Base-by-base conservation (phyloP, 92 coral and sea anemone species). In the Actinernus sp. region DNA sequence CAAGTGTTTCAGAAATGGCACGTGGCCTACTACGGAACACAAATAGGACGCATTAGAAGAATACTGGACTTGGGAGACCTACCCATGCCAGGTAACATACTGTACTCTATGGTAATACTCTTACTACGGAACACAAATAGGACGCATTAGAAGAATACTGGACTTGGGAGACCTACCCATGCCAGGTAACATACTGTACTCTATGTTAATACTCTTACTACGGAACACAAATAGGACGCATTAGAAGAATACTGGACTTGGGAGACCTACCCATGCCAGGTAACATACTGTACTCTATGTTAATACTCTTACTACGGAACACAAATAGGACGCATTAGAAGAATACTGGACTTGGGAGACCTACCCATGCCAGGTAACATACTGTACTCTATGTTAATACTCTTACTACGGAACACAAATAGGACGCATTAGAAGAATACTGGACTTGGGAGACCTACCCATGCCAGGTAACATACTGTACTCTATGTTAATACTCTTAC, bases 331-430 rank as follows among this genome's bases (percentile, higher is more conserved):
- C 76, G 86, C 49, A 76, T 94, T 24, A 73, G 98, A 67, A 71
- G 98, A 62, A 94, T 89, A 32, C 88, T 94, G 30, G 98, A 94
- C 82, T 79, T 79, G 11, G 98, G 98, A 3, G 88, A 88, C 27
- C 82, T 94, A 5, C 88, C 93, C 7, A 68, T 89, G 44, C 93
- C 93, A 74, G 93, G 97, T 73, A 73, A 37, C 18, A 6, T 14
- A n/a, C n/a, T n/a, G n/a, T n/a, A n/a, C n/a, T n/a, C n/a, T n/a
- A n/a, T n/a, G n/a, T n/a, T n/a, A n/a, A n/a, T n/a, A n/a, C n/a
- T n/a, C 98, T 4, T 94, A 83, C 41, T 79, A 68, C 43, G 97
- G 92, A 25, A 88, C 90, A 31, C 88, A 80, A 58, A 87, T 88
- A 54, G 98, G 98, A 3, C 76, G 86, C 49, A 76, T 94, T 24